These are phyloP conservation scores for Eleutherodactylus coqui DNA, from an alignment of 2,797 vertebrate species.

Conservation along the genomic window DNA sequence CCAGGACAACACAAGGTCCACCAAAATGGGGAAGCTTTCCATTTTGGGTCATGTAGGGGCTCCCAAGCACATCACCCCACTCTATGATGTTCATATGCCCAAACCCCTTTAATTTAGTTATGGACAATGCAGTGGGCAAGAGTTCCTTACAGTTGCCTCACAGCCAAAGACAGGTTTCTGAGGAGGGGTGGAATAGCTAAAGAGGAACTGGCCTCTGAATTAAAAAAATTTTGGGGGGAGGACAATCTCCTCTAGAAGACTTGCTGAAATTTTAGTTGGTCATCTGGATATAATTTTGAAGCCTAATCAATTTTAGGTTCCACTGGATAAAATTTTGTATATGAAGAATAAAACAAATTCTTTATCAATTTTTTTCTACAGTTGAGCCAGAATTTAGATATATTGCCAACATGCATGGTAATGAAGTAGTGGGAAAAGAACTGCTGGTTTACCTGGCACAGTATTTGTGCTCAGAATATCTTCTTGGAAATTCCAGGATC, in stretches of 20 bases:
- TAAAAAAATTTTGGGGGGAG: background rate
- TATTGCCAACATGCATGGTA: slow-evolving; percentile 96
- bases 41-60: too few relatives aligned
- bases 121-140: too few relatives aligned
- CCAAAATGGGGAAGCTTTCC: too few relatives aligned
- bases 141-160: too few relatives aligned
- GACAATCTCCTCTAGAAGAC: background rate
- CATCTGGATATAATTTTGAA: background rate
- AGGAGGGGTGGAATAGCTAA: too few relatives aligned
- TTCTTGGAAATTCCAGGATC: slow-evolving; percentile 85
- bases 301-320: too few relatives aligned
- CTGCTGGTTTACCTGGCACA: slow-evolving; percentile 92
- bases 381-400: slow-evolving; percentile 96
- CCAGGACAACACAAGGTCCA: too few relatives aligned
- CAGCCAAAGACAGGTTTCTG: too few relatives aligned
- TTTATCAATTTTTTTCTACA: slow-evolving; percentile 67
- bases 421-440: slow-evolving; percentile 93
- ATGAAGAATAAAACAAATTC: background rate
- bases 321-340: background rate
- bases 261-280: background rate
- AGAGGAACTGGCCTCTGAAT: too few relatives aligned
- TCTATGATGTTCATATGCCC: too few relatives aligned
- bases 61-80: too few relatives aligned
- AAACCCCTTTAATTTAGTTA: too few relatives aligned
- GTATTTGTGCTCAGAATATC: slow-evolving; percentile 93